Evolutionary conservation across 2,888 invertebrate genomes (phyloP), one percentile per base, ranked within the genome.

Genomic region (Drosophila conformis): DNA sequence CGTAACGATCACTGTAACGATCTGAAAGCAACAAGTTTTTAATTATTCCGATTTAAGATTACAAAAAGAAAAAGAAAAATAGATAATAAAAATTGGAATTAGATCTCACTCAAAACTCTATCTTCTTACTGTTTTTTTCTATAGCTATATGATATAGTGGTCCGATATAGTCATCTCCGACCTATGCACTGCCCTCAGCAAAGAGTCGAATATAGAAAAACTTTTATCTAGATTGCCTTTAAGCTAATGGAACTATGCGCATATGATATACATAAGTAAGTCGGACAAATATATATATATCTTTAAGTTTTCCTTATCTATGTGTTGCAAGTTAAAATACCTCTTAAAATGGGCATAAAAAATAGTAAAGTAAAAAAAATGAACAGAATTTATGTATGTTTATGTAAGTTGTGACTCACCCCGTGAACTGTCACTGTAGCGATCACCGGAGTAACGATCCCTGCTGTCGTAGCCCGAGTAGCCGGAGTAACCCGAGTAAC

Each of bases 371-470:
- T 10, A n/a, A 46, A 21, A 3, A 21, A 13, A 13, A 7, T 13
- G 3, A 7, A 7, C 4, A 1, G 7, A 2, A 21, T 46, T 7
- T 21, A 7, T 21, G 21, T 21, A 21, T 21, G 21, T 21, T 6
- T 53, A 15, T 27, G 11, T 7, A 27, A 27, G 11, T 38, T 13
- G 1, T n/a, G 13, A 74, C 58, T 38, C 21, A 90, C 84, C 83
- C 46, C 83, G 61, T 18, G 73, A 68, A 52, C 74, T 81, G 57
- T 91, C 92, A 46, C 77, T 83, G n/a, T 56, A 54, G 18, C 54
- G 92, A 64, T 93, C 93, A 40, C 93, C 92, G 78, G 91, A 90
- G 62, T 93, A 93, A 21, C 93, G 90, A 83, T 93, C 93, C 31
- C 92, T 79, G 70, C 80, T 92, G 21, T 92, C 46, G 46, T 46